Evolutionary conservation across 2,113 vertebrate species (phyloP).

Genomic region (Pipra filicauda): DNA sequence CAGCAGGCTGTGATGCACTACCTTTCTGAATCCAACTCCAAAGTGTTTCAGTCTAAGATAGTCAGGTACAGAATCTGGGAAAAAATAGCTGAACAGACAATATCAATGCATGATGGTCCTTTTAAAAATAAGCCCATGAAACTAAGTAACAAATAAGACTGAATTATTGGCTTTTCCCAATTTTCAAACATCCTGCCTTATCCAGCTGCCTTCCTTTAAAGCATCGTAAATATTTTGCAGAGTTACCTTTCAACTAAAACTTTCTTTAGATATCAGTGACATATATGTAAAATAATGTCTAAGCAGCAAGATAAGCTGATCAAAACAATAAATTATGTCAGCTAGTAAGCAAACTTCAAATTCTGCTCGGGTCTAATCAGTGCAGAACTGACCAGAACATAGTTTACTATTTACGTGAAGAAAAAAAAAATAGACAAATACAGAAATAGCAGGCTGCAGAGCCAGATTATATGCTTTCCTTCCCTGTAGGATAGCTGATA

Average conservation of each 20-base stretch:
- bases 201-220: neutral
- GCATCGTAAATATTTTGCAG: conserved; percentile 15
- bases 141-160: neutral
- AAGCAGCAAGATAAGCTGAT: neutral
- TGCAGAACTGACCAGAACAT: neutral
- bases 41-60: neutral
- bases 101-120: neutral
- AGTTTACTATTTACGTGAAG: neutral
- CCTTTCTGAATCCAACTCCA: neutral
- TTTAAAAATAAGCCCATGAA: neutral
- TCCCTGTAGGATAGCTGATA: conserved; percentile 62
- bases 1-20: neutral
- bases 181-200: neutral
- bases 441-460: conserved; percentile 20
- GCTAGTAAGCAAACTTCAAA: neutral
- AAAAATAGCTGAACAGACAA: neutral
- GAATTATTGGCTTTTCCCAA: neutral
- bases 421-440: neutral
- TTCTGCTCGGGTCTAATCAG: neutral
- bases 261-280: neutral
- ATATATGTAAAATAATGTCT: neutral
- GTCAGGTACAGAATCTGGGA: neutral
- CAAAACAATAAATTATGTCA: neutral
- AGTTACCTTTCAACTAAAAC: conserved; percentile 1
- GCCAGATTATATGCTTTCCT: neutral